Base-by-base conservation (phyloP, 1,140 invertebrate species). In the Thaumetopoea pityocampa region DNA sequence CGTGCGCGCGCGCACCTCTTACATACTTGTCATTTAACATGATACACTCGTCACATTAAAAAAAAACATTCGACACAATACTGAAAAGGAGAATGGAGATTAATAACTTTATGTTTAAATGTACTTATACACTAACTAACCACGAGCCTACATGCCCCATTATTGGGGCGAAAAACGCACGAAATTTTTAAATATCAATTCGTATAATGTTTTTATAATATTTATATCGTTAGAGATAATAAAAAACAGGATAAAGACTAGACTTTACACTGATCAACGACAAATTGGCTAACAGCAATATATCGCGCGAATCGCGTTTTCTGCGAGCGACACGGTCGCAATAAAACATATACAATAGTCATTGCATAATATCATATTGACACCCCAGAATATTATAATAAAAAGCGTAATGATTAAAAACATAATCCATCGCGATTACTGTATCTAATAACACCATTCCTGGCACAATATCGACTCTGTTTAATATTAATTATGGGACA, bases 261-360 rank as follows among this genome's bases (percentile, higher is more conserved):
- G 84, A 86, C 81, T 83, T 83, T 85, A 86, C 84, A 86, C 81
- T 83, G 83, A 83, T 73, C 67, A 85, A 82, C 69, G 71, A 80
- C 69, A 72, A 72, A 58, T 68, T 68, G 67, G 67, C 76, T 70
- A 81, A 81, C 67, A 81, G 68, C 70, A 74, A 74, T 66, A 70
- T 61, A 65, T 67, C 64, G 61, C n/a, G n/a, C 63, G 50, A 55
- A 48, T 45, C 34, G 43, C 57, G 63, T 45, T 59, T 50, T 37
- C 42, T 44, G 59, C 65, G 61, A 63, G 27, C 52, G 44, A 36
- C 44, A 43, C 27, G n/a, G 17, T 8, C 32, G n/a, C 11, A 20
- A 23, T 5, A 23, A 27, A 27, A 43, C 19, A 40, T 24, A 38
- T 26, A 24, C 4, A 20, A 17, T 16, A 20, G 18, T 20, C 24